Base-by-base conservation (phyloP, 2,797 vertebrate species). In the Oryzias sinensis region DNA sequence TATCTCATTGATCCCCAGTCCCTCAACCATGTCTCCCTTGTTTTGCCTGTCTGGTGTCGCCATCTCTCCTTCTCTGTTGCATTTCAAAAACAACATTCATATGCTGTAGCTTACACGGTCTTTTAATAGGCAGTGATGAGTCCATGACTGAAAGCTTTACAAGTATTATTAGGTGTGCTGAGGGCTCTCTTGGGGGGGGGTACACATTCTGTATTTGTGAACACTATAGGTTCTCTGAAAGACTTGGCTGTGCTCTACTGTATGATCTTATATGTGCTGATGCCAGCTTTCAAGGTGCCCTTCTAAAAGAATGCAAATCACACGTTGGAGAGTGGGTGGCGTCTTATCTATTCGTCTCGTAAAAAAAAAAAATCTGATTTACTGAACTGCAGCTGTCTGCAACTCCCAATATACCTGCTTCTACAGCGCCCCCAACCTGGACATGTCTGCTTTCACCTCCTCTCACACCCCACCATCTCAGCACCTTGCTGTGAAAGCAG, bases 281-380 rank as follows among this genome's bases (percentile, higher is more conserved):
- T 79, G 82, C 70, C 80, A 79, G 72, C 71, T 77, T 82, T 89
- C 78, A 88, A 87, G 82, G 82, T 90, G 81, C 57, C 83, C 72
- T 82, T 68, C 49, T 50, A 55, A 16, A 72, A 75, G 74, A 85
- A 83, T 88, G 78, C 71, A 78, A 67, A 68, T 22, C 76, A 72
- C 14, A 5, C 33, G 33, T 37, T 37, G 33, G 9, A 58, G 59
- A 62, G 48, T 40, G 56, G 56, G 62, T 47, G 73, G 71, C 56
- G 77, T 70, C 69, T 68, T 57, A 51, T 76, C 59, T 45, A 44
- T 70, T 68, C 73, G 69, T 79, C 68, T 43, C 61, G 78, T 72
- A 13, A 37, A 37, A 11, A 29, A 29, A 29, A 37, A 71, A 84
- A 81, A 81, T 77, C 54, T 59, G 75, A 85, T 83, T 82, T 83